Evolutionary conservation across 2,113 vertebrate species (phyloP).

Genomic region (Zosterops pallidus): DNA sequence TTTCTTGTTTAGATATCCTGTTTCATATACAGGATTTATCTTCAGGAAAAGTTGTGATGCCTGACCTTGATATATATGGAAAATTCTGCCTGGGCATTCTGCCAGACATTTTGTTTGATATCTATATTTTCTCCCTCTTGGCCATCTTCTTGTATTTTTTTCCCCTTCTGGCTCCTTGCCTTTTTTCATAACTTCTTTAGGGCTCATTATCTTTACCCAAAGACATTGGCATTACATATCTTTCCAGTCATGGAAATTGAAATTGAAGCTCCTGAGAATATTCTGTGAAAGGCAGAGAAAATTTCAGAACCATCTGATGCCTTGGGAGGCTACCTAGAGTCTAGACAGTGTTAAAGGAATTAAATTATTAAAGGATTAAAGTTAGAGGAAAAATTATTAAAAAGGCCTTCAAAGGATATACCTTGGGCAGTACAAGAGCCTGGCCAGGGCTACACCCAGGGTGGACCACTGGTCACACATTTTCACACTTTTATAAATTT

Average conservation of each 20-base stretch:
- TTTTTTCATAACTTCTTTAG: neutral
- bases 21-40: neutral
- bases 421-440: neutral
- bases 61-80: neutral
- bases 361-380: neutral
- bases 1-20: neutral
- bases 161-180: neutral
- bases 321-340: neutral
- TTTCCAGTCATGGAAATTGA: neutral
- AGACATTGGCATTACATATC: neutral
- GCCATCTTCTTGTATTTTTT: neutral
- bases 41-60: neutral
- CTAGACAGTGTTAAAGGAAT: neutral
- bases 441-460: neutral
- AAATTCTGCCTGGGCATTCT: neutral
- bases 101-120: slow-evolving; percentile 23
- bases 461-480: neutral
- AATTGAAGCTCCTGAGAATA: neutral
- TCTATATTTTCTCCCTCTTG: slow-evolving; percentile 4
- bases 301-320: neutral
- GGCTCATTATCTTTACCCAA: neutral
- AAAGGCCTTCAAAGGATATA: neutral
- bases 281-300: neutral
- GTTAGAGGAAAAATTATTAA: neutral
- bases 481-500: neutral